phyloP scores from a whole-genome alignment of 2,113 vertebrate genomes.

The Alces alces region DNA sequence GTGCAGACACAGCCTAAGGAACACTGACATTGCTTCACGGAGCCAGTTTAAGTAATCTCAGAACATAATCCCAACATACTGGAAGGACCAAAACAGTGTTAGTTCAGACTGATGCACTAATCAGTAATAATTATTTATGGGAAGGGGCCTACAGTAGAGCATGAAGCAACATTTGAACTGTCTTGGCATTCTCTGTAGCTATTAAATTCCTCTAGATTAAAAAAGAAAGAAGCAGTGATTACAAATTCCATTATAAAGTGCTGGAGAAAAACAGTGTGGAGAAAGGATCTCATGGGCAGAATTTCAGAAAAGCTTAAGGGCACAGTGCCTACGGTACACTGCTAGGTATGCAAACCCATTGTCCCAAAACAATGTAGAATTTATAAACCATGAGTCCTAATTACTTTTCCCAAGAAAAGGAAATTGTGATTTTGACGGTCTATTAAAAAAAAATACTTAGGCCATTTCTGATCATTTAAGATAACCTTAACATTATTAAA shows the following conservation, averaged over 20 bases:
- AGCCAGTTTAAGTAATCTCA: neutral
- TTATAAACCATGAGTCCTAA: neutral
- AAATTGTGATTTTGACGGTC: neutral
- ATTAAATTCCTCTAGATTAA: neutral
- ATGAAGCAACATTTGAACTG: neutral
- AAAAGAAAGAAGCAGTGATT: neutral
- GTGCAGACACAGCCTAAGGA: constrained; percentile 32
- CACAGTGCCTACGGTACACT: neutral
- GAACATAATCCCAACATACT: neutral
- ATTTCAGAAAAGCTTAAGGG: neutral
- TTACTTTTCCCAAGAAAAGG: neutral
- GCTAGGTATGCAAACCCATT: neutral
- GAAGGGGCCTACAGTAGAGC: neutral
- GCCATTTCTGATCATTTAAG: neutral
- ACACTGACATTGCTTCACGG: rapidly evolving
- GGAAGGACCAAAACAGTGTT: neutral
- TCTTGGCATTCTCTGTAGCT: neutral
- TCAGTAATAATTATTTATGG: neutral
- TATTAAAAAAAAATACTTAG: neutral
- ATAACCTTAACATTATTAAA: neutral
- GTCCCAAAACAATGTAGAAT: neutral
- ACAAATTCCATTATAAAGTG: neutral
- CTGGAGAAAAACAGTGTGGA: neutral
- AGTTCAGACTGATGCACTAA: neutral
- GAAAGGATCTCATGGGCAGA: neutral